Base-by-base conservation (phyloP, 1,140 invertebrate species). In the Reticulitermes speratus region DNA sequence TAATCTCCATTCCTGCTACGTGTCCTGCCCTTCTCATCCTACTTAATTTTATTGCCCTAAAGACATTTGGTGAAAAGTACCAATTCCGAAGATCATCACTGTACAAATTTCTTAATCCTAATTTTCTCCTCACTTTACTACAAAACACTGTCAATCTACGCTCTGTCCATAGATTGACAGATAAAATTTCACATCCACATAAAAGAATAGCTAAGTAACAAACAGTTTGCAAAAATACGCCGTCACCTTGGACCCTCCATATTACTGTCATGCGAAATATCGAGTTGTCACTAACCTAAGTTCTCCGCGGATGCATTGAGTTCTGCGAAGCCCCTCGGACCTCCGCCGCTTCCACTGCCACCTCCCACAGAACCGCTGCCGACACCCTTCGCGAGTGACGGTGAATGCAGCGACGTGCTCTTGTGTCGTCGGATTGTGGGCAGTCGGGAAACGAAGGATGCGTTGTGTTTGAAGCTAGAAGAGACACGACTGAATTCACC, bases 391-490 rank as follows among this genome's bases (percentile, higher is more conserved):
- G 94, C 92, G 88, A 94, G 91, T 88, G 95, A 92, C 86, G 95
- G 94, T 84, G 93, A 94, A 89, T 95, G 94, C 87, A 95, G 93
- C 75, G 94, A 94, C 87, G 95, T 94, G 89, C 94, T 95, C 91
- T 96, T 96, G 92, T 96, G 95, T 23, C 96, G 93, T 84, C 96
- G 93, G 90, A 97, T 97, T 65, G 96, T 97, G 87, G 96, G 96
- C 90, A 97, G 92, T 87, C 96, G 94, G 89, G 96, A 96, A 89
- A 97, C 96, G 91, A 97, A 97, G 65, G 96, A 97, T 88, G 96
- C 95, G 91, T 97, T 97, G 93, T 97, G 96, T 93, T 97, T 97
- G 93, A 97, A 97, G 90, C 96, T 97, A 91, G 92, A 94, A 90
- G 94, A 94, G 89, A 94, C 82, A 65, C 86, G 44, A 30, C 82